These are phyloP conservation scores for Leptestheria dahalacensis DNA, from an alignment of 1,140 invertebrate species.

Conservation along the genomic window DNA sequence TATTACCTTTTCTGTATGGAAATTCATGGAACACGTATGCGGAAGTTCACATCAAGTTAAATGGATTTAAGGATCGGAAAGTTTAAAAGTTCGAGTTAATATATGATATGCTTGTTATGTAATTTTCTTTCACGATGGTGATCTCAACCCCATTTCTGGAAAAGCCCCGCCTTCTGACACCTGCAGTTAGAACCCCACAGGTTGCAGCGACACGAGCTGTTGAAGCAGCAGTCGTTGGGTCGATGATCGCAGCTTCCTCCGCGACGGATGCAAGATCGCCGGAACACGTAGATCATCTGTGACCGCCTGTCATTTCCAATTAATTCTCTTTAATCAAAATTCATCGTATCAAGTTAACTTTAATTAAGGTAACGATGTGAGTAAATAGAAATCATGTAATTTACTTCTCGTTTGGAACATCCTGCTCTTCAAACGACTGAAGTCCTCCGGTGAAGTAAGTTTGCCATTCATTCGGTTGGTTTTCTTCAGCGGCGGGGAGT, in stretches of 20 bases:
- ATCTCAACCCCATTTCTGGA: conserved; percentile 68
- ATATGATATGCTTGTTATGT: neutral
- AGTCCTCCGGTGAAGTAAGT: no score
- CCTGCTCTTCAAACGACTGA: no score
- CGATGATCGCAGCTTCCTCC: conserved; percentile 69
- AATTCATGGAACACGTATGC: neutral
- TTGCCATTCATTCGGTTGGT: no score
- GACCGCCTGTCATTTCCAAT: conserved; percentile 47
- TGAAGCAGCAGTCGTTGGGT: conserved; percentile 70
- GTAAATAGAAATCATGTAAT: no score
- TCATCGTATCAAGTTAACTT: neutral
- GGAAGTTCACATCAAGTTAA: neutral
- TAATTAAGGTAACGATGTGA: no score
- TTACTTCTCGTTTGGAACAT: neutral
- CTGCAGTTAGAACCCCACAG: conserved; percentile 79
- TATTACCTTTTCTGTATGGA: neutral
- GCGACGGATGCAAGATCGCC: conserved; percentile 62
- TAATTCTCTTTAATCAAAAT: neutral
- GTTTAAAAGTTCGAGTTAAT: neutral
- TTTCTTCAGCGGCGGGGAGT: neutral
- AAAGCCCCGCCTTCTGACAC: conserved; percentile 73
- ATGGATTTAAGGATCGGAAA: neutral
- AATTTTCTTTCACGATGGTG: neutral
- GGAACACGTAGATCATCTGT: conserved; percentile 72
- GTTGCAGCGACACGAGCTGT: conserved; percentile 72